Base-by-base conservation (phyloP, 2,888 invertebrate species). In the Campoplex capitator region DNA sequence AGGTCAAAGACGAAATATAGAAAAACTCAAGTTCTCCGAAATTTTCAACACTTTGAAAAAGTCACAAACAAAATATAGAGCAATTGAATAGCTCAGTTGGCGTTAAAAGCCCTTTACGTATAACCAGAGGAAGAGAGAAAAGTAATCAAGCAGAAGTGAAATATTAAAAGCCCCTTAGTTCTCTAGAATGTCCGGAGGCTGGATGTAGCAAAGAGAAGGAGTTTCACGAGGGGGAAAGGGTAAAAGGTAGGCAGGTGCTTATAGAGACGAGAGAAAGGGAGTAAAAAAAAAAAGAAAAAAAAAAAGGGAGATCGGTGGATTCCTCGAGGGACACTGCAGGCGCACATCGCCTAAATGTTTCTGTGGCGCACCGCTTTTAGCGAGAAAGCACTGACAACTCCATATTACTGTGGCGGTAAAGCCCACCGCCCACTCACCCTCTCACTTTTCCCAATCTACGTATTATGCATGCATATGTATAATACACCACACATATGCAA, bases 91-190 rank as follows among this genome's bases (percentile, higher is more conserved):
- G 77, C 51, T 56, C 42, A 56, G 8, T 54, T 18, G 58, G 58
- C 71, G 56, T 80, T 70, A 45, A 71, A 58, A 16, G 70, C 18
- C 32, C n/a, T 28, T 28, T 80, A 54, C 56, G 51, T 32, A 76
- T 62, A 32, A 23, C 62, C 35, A 58, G 65, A 38, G 67, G 13
- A 51, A 80, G 83, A 81, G 80, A 73, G 38, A 85, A 87, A 88
- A 88, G 91, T 89, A 90, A 91, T 91, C 90, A 89, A 81, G 88
- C 85, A 86, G 88, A 88, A 89, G 87, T 88, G 89, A 91, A 91
- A 91, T 90, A 91, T 91, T 90, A 91, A 91, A 90, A 90, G 89
- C 85, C 86, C 80, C 86, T 86, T 84, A 83, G 86, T 86, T 83
- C 76, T 77, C 67, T 73, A 77, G 83, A 83, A 86, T 80, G 86